These are phyloP conservation scores for Stramonita haemastoma DNA, from an alignment of 2,888 invertebrate genomes.

Conservation along the genomic window DNA sequence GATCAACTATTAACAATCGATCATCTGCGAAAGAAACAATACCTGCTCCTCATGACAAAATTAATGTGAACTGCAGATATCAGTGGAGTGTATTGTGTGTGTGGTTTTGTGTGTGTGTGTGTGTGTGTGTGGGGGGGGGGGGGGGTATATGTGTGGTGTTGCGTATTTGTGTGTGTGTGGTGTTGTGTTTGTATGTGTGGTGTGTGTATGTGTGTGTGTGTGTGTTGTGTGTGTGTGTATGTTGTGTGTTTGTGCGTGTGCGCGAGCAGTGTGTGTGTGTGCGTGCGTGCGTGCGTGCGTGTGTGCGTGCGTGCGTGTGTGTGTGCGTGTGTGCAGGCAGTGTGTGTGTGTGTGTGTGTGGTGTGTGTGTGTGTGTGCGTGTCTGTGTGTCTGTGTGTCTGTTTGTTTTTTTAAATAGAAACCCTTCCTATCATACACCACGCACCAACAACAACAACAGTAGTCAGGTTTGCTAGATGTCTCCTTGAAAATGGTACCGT, in stretches of 20 bases:
- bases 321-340: not conserved
- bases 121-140: not conserved
- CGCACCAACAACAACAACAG: too few species aligned
- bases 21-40: too few species aligned
- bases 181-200: not conserved
- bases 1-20: too few species aligned
- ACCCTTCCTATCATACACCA: too few species aligned
- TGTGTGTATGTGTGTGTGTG: not conserved
- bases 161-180: not conserved
- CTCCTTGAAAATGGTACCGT: not conserved
- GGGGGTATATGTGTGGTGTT: not conserved
- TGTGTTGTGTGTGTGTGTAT: not conserved
- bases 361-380: not conserved
- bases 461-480: not conserved
- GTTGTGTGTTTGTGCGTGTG: too few species aligned
- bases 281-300: too few species aligned
- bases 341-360: not conserved
- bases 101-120: not conserved
- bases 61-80: too few species aligned
- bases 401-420: too few species aligned
- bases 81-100: not conserved
- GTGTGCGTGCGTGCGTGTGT: too few species aligned
- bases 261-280: too few species aligned
- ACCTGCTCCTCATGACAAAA: too few species aligned
- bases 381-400: too few species aligned